Evolutionary conservation across 2,113 vertebrate genomes (phyloP).

Genomic region (Toxostoma redivivum): DNA sequence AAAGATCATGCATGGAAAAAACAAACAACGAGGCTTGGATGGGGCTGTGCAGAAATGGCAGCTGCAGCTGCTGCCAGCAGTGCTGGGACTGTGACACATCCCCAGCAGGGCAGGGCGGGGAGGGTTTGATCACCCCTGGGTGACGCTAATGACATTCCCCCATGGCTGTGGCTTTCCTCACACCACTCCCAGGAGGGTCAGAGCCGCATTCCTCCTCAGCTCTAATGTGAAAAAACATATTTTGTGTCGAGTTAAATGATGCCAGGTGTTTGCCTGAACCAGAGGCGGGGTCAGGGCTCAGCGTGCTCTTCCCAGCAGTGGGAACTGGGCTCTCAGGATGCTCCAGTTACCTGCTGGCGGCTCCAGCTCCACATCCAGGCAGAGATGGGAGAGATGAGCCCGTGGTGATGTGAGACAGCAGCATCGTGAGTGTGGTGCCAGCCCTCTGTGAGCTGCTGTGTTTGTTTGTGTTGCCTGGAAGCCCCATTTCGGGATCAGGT

Average conservation of each 20-base stretch:
- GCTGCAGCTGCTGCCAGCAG: neutral
- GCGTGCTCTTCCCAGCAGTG: neutral
- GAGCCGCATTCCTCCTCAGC: neutral
- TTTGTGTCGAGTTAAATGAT: slow-evolving; percentile 7
- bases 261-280: neutral
- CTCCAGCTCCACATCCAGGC: neutral
- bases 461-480: slow-evolving; percentile 24
- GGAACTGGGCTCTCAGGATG: neutral
- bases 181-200: neutral
- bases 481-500: neutral
- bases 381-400: neutral
- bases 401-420: neutral
- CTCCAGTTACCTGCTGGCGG: neutral
- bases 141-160: slow-evolving; percentile 35
- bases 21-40: neutral
- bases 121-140: neutral
- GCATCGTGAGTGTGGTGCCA: neutral
- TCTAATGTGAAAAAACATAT: neutral
- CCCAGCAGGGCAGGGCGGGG: neutral
- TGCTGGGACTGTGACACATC: slow-evolving; percentile 40
- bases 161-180: slow-evolving; percentile 29
- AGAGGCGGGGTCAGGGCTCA: neutral
- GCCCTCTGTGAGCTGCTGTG: neutral
- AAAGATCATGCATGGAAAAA: neutral
- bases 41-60: neutral